These are phyloP conservation scores for Vireo altiloquus DNA, from an alignment of 2,113 vertebrate species.

Conservation along the genomic window DNA sequence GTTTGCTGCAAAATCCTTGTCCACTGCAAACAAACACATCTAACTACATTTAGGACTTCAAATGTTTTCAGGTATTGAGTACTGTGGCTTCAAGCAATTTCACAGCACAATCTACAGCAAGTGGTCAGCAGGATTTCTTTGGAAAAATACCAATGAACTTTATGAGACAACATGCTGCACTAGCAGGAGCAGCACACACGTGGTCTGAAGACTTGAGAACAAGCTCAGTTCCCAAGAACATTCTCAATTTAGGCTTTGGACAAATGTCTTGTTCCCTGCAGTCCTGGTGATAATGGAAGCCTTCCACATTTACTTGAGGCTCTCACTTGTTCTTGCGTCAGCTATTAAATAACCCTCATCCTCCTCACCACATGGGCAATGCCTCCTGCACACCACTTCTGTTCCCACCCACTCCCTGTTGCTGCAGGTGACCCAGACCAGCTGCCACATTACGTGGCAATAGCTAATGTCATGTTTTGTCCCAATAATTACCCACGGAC, in stretches of 20 bases:
- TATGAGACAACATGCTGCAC: background rate
- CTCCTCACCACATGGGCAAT: constrained; percentile 33
- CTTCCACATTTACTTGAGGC: background rate
- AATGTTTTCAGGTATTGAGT: background rate
- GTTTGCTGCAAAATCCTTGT: background rate
- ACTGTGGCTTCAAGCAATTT: background rate
- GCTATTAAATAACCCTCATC: background rate
- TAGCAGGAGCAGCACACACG: background rate
- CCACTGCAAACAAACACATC: background rate
- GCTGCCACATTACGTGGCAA: background rate
- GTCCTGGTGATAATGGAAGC: background rate
- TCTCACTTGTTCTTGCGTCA: background rate
- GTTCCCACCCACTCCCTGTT: background rate
- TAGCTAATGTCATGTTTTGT: background rate
- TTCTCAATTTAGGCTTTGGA: background rate
- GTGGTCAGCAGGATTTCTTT: background rate
- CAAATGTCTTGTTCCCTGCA: background rate
- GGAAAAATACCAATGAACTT: background rate
- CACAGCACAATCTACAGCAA: background rate
- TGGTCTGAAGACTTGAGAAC: background rate
- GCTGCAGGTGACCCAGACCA: background rate
- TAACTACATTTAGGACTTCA: background rate
- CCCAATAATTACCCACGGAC: background rate
- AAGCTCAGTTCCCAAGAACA: background rate
- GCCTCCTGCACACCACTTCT: background rate